These are phyloP conservation scores for Coluber constrictor DNA, from an alignment of 2,797 vertebrate genomes.

Conservation along the genomic window DNA sequence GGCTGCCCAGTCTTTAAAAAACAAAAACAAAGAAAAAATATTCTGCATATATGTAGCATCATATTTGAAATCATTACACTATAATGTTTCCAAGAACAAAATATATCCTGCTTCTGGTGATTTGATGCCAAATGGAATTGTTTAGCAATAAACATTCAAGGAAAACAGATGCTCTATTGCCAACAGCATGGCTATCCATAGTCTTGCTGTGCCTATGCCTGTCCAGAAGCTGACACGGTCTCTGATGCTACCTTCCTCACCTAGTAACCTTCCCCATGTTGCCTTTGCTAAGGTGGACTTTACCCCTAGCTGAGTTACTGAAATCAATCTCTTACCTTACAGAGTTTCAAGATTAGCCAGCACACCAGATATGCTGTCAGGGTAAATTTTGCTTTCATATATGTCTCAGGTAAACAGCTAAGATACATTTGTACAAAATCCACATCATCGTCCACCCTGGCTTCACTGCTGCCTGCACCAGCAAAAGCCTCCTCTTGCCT, in stretches of 20 bases:
- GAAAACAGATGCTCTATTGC: background rate
- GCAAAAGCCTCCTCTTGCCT: conserved; percentile 25
- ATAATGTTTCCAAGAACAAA: background rate
- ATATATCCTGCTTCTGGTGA: background rate
- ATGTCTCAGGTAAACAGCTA: conserved; percentile 64
- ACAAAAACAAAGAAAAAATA: background rate
- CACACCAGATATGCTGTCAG: conserved; percentile 68
- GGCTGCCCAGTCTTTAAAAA: background rate
- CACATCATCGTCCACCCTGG: conserved; percentile 43
- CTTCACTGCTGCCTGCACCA: conserved; percentile 19
- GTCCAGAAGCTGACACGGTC: background rate
- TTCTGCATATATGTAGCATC: background rate
- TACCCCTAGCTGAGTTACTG: background rate
- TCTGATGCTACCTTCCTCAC: background rate
- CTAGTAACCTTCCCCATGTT: background rate
- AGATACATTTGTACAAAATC: conserved; percentile 61
- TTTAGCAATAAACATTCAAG: background rate
- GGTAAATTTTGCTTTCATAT: conserved; percentile 65
- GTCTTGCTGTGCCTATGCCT: background rate
- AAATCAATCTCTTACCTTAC: conserved; percentile 70
- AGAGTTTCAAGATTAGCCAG: conserved; percentile 74
- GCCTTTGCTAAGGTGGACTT: background rate
- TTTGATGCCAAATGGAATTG: background rate
- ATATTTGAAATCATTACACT: background rate
- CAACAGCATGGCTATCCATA: background rate